Percentiles rank a stretch among this genome's conserved stretches.
Evolutionary conservation across 2,888 invertebrate species (phyloP).

Genomic region (Dryobota labecula): DNA sequence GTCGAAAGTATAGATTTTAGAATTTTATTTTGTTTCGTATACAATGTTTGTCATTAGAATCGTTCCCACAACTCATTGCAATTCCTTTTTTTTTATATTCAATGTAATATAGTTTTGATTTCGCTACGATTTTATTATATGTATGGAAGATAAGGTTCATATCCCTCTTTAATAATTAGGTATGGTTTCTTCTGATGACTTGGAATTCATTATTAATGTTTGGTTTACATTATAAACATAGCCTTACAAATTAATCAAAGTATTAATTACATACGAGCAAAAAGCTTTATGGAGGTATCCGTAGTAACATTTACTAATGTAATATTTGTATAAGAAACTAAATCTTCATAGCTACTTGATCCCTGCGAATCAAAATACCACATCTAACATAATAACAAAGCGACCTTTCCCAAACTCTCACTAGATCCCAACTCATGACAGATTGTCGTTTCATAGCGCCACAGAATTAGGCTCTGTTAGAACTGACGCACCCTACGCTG

Average conservation of each 20-base stretch:
- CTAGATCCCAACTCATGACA: conserved; percentile 19
- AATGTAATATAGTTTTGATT: too few relatives aligned
- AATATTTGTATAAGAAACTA: not conserved
- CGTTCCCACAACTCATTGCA: too few relatives aligned
- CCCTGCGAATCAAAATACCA: conserved; percentile 17
- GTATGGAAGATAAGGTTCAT: not conserved
- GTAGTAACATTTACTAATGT: not conserved
- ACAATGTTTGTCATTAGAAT: too few relatives aligned
- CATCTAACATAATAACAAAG: conserved; percentile 21
- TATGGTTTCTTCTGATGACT: not conserved
- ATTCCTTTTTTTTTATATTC: too few relatives aligned
- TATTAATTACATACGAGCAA: not conserved
- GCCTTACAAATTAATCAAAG: not conserved
- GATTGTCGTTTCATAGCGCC: conserved; percentile 21
- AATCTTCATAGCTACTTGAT: not conserved
- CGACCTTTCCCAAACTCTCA: conserved; percentile 6
- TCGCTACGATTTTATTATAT: too few relatives aligned
- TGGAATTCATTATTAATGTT: too few relatives aligned
- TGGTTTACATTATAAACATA: not conserved
- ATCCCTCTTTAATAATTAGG: not conserved
- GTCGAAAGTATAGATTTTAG: too few relatives aligned
- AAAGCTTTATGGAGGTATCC: not conserved
- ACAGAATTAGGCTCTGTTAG: conserved; percentile 28
- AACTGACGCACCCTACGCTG: conserved; percentile 13
- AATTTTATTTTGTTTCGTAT: too few relatives aligned